These are phyloP conservation scores for Dendrocopos noguchii DNA, from an alignment of 2,113 vertebrate species.

Conservation along the genomic window DNA sequence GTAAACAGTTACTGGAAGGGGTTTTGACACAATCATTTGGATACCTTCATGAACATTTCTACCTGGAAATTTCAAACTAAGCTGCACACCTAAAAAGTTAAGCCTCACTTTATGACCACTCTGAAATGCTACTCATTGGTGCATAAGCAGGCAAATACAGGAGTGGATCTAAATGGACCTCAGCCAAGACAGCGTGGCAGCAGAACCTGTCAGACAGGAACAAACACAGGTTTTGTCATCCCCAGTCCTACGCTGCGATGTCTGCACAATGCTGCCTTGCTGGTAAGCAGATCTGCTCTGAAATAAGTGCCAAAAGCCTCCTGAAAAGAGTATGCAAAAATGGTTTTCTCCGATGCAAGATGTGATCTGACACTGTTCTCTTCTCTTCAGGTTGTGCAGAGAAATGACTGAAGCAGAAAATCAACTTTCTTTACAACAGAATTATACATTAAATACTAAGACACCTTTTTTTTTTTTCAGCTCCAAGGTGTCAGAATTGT, in stretches of 20 bases:
- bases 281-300: not conserved
- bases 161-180: not conserved
- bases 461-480: not conserved
- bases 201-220: not conserved
- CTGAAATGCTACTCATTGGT: not conserved
- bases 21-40: not conserved
- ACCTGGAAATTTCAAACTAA: not conserved
- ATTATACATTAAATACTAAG: not conserved
- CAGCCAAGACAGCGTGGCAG: fast-evolving
- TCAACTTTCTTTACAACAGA: not conserved
- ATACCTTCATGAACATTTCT: not conserved
- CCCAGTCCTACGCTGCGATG: fast-evolving
- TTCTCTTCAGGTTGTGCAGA: not conserved
- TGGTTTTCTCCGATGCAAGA: not conserved
- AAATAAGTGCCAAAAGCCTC: not conserved
- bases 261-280: not conserved
- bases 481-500: not conserved
- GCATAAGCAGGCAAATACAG: not conserved
- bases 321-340: not conserved
- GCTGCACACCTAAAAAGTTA: not conserved
- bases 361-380: not conserved
- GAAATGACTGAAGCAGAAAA: not conserved
- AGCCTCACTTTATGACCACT: not conserved
- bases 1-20: not conserved
- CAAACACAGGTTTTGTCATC: not conserved